phyloP scores from a whole-genome alignment of 2,797 vertebrate species.

The Hybognathus amarus region DNA sequence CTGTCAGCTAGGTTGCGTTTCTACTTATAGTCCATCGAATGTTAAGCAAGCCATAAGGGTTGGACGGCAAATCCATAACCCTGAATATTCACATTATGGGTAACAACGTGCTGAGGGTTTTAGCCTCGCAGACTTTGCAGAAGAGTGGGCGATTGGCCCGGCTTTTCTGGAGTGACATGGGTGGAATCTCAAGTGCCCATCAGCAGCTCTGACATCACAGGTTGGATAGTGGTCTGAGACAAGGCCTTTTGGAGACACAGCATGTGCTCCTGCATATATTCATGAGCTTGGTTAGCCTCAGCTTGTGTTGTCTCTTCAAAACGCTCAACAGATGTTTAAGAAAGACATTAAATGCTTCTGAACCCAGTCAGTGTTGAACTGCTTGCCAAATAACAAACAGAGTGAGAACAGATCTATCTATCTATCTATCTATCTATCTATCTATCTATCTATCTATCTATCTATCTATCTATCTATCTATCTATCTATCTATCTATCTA shows the following conservation, averaged over 20 bases:
- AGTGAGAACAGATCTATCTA: neutral
- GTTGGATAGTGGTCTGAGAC: constrained; percentile 25
- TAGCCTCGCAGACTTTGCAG: constrained; percentile 7
- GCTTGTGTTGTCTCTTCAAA: constrained; percentile 39
- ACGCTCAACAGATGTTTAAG: constrained; percentile 49
- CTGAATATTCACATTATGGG: constrained; percentile 41
- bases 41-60: constrained; percentile 17
- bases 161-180: constrained; percentile 36
- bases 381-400: neutral
- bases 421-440: no score
- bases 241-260: constrained; percentile 36
- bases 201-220: constrained; percentile 49
- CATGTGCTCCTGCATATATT: constrained; percentile 53
- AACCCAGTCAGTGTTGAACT: constrained; percentile 19
- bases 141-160: constrained; percentile 31
- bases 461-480: no score
- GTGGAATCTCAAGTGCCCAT: constrained; percentile 47
- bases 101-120: constrained; percentile 10
- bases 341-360: constrained; percentile 12
- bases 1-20: constrained; percentile 25
- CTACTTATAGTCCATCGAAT: constrained; percentile 24
- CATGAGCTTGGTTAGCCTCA: constrained; percentile 35
- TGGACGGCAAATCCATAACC: constrained; percentile 42
- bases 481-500: neutral
- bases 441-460: no score